Base-by-base conservation (phyloP, 2,113 vertebrate genomes). In the Archocentrus centrarchus region DNA sequence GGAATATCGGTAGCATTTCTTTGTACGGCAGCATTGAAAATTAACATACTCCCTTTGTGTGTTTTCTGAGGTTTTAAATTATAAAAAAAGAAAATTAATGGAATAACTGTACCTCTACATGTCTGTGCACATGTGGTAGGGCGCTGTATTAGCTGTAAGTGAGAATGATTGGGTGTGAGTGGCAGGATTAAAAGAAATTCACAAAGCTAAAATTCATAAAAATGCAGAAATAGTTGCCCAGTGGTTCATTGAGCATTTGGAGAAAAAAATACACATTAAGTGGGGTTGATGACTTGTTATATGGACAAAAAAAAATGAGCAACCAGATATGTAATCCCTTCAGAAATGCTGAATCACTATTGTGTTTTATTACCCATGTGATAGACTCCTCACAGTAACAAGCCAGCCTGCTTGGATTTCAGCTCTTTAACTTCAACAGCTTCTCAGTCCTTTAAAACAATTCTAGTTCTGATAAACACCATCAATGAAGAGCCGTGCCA, bases 381-480 rank as follows among this genome's bases (percentile, higher is more conserved):
- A 78, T 41, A 35, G 55, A 75, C 58, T 76, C 75, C 35, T 66
- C 70, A 44, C 57, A 80, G 77, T 79, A 77, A 75, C 62, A 22
- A 63, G 17, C 44, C 50, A 58, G 77, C 73, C 88, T 81, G 41
- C 76, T 75, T 80, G 50, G 85, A 84, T 88, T 35, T 77, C 47
- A 81, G 77, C 82, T 83, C 73, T 84, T 92, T 88, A 86, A 89
- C 78, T 77, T 77, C 53, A 86, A 62, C 80, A 60, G 85, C 88
- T 77, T 92, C 87, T 86, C 81, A 92, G 81, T 64, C 66, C 53
- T 73, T 73, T 20, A 58, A 53, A 83, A 89, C 82, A 84, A 88
- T 88, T 87, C 77, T 78, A 76, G 59, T 84, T 85, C 66, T 94
- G 87, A 91, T 82, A 83, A 89, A 92, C 88, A 77, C 77, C 60